Conservation (phyloP, 2,888 invertebrate genomes). For the Noctua janthe region DNA sequence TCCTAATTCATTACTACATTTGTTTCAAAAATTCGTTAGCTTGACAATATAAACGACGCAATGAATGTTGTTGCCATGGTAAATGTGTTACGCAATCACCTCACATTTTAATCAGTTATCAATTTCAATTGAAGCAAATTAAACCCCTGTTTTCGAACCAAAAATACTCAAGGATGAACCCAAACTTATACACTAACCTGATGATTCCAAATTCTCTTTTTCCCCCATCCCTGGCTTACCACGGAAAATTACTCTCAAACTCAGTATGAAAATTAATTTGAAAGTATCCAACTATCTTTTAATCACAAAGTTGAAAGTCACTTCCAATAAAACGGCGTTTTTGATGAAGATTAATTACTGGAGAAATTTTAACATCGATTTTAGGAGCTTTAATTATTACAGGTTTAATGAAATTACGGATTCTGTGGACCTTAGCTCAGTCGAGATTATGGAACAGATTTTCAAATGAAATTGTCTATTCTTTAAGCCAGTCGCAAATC, state of each 20-base stretch:
- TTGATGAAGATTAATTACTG: slow-evolving; percentile 66
- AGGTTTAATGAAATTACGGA: slow-evolving; percentile 60
- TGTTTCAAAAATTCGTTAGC: not conserved
- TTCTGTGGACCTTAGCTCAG: slow-evolving; percentile 47
- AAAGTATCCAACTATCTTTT: slow-evolving; percentile 60
- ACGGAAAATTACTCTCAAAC: slow-evolving; percentile 33
- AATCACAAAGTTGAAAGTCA: slow-evolving; percentile 64
- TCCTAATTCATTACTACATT: not conserved
- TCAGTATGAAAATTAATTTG: slow-evolving; percentile 45
- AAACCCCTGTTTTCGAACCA: not conserved
- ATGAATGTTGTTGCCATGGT: not conserved
- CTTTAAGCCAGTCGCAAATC: slow-evolving; percentile 33
- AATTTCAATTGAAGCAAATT: not conserved
- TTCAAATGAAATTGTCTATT: slow-evolving; percentile 44
- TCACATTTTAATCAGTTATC: not conserved
- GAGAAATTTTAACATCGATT: slow-evolving; percentile 64
- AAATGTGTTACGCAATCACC: not conserved
- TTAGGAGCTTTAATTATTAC: slow-evolving; percentile 61
- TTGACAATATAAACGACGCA: not conserved
- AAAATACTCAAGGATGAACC: not conserved
- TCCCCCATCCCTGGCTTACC: slow-evolving; percentile 6
- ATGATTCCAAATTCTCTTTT: slow-evolving; percentile 16
- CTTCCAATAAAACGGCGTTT: slow-evolving; percentile 61
- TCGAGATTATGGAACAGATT: slow-evolving; percentile 50
- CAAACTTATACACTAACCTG: not conserved